Evolutionary conservation across 1,140 invertebrate genomes (phyloP).

Genomic region (Heliconius hermathena): DNA sequence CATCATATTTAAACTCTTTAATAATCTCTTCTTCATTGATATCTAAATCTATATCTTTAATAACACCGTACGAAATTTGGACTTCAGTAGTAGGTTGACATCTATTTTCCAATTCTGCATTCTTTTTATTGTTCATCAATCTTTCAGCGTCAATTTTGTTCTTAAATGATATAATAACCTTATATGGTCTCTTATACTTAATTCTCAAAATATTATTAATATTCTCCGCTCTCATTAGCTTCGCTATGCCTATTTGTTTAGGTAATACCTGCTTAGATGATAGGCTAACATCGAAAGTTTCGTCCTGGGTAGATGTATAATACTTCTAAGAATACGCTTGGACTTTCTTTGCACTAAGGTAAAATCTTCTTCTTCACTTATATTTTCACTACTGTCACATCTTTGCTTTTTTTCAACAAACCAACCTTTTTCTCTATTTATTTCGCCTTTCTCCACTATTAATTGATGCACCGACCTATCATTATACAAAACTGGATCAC

Average conservation of each 20-base stretch:
- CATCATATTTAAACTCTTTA: too few species aligned
- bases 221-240: slow-evolving; percentile 16
- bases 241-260: slow-evolving; percentile 50
- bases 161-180: slow-evolving; percentile 41
- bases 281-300: slow-evolving; percentile 31
- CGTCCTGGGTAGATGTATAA: background rate
- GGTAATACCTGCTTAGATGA: slow-evolving; percentile 30
- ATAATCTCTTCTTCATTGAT: too few species aligned
- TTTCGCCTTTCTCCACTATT: background rate
- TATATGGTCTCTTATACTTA: background rate
- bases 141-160: slow-evolving; percentile 35
- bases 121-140: too few species aligned
- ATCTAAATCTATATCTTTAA: slow-evolving; percentile 42
- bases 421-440: background rate
- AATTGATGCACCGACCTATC: slow-evolving; percentile 2
- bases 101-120: too few species aligned
- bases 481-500: slow-evolving; percentile 4
- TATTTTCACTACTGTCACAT: background rate
- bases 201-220: too few species aligned
- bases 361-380: slow-evolving; percentile 11
- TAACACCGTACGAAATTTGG: slow-evolving; percentile 35
- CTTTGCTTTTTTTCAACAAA: slow-evolving; percentile 1
- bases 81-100: slow-evolving; percentile 30
- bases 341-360: slow-evolving; percentile 3
- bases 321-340: background rate